Percentiles rank a stretch among this genome's conserved stretches.
Evolutionary conservation across 2,113 vertebrate genomes (phyloP).

Genomic region (Dendropsophus ebraccatus): DNA sequence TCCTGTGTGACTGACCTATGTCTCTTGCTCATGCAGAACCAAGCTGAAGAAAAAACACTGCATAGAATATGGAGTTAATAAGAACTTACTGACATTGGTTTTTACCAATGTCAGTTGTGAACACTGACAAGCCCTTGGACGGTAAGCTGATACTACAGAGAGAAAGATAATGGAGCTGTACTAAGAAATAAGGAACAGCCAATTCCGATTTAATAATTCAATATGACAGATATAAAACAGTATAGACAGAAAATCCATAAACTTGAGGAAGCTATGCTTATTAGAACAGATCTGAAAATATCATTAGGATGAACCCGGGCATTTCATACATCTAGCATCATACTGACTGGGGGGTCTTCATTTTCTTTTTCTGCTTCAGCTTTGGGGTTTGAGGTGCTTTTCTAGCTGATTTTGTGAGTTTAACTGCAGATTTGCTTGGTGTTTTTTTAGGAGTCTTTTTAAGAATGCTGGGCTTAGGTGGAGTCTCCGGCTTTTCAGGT

Average conservation of each 20-base stretch:
- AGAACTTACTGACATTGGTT: too few species aligned
- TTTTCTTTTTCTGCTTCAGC: conserved; percentile 53
- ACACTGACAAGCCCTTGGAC: background rate
- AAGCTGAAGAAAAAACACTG: too few species aligned
- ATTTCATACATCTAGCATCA: conserved; percentile 39
- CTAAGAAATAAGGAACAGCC: background rate
- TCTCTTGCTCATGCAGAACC: too few species aligned
- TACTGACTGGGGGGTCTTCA: background rate
- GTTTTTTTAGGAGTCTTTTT: conserved; percentile 68
- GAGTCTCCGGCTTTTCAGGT: background rate
- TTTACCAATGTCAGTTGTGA: too few species aligned
- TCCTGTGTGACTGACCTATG: too few species aligned
- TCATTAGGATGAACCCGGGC: background rate
- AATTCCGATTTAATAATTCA: background rate
- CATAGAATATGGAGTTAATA: too few species aligned
- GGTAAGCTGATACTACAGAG: background rate
- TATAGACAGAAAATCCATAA: background rate
- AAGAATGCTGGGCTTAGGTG: conserved; percentile 60
- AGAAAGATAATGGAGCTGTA: background rate
- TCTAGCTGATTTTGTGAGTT: conserved; percentile 59
- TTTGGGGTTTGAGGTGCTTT: conserved; percentile 59
- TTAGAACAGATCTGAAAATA: background rate
- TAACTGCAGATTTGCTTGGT: conserved; percentile 65
- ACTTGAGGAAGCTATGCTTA: background rate
- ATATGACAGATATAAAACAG: background rate